A percentile compares a stretch with the other conserved stretches of the same genome.
Conservation (phyloP, 1,140 invertebrate genomes). For the Cryptotermes secundus region DNA sequence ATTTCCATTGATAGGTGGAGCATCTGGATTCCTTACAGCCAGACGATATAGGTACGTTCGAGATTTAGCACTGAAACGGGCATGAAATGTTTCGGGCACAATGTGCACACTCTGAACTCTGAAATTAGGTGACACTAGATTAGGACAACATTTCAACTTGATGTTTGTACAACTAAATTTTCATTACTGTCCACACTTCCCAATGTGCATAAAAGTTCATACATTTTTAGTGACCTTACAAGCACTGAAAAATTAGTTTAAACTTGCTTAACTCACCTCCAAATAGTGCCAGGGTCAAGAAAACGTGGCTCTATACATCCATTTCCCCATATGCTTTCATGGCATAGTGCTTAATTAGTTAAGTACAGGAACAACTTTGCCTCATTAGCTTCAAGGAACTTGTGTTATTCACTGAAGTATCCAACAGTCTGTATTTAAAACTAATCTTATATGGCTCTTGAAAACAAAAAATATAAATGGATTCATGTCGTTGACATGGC, state of each 20-base stretch:
- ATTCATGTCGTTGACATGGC: not conserved
- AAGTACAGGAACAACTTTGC: too few relatives aligned
- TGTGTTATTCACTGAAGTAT: not conserved
- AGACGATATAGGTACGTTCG: slow-evolving; percentile 37
- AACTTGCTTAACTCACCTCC: not conserved
- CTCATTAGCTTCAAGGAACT: not conserved
- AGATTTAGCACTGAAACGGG: slow-evolving; percentile 34
- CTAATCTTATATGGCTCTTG: not conserved
- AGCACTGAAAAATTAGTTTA: too few relatives aligned
- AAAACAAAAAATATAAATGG: too few relatives aligned
- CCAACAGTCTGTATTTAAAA: not conserved
- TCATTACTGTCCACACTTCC: too few relatives aligned
- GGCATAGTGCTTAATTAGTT: too few relatives aligned
- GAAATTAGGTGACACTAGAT: not conserved
- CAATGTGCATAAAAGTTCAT: too few relatives aligned
- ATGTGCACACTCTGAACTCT: slow-evolving; percentile 33
- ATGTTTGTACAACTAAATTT: too few relatives aligned
- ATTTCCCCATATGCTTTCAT: too few relatives aligned
- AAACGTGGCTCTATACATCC: too few relatives aligned
- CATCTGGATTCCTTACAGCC: slow-evolving; percentile 36
- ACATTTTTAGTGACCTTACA: too few relatives aligned
- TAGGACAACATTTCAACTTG: too few relatives aligned
- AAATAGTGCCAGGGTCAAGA: too few relatives aligned
- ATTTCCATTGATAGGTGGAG: slow-evolving; percentile 13
- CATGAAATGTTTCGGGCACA: slow-evolving; percentile 37